phyloP scores from a whole-genome alignment of 2,888 invertebrate species.

The Luperina testacea region DNA sequence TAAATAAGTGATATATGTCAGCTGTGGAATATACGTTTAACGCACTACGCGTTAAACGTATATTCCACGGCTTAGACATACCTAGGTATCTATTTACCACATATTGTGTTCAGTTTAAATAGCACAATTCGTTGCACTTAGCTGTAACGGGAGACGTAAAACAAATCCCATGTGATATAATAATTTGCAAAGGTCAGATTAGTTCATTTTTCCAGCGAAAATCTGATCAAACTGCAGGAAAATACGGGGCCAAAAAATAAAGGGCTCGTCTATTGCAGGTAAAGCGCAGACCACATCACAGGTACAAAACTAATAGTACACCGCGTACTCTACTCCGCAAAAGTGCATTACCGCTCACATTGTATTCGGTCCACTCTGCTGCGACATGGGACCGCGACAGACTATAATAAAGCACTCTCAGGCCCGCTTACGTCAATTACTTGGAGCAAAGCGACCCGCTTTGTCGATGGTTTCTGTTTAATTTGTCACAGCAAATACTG shows the following conservation, averaged over 20 bases:
- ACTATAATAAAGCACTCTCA: constrained; percentile 58
- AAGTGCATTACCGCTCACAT: constrained; percentile 54
- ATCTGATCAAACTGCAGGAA: not conserved
- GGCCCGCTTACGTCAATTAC: constrained; percentile 53
- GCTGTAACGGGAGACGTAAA: no score
- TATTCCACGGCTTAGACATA: no score
- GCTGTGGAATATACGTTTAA: no score
- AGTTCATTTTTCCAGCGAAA: not conserved
- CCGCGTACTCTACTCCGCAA: constrained; percentile 22
- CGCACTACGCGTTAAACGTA: no score
- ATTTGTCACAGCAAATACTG: constrained; percentile 37
- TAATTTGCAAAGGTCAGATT: no score
- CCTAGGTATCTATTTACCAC: no score
- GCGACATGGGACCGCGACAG: constrained; percentile 20
- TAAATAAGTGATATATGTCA: no score
- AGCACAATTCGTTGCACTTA: no score
- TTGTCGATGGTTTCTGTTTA: constrained; percentile 41
- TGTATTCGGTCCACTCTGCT: constrained; percentile 19
- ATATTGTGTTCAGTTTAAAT: no score
- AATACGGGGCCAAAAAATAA: not conserved
- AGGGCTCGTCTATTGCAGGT: not conserved
- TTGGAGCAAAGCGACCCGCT: constrained; percentile 33
- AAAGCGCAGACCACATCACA: constrained; percentile 20
- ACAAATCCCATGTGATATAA: no score
- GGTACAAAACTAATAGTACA: constrained; percentile 37